These are phyloP conservation scores for Melanotaenia trifasciata DNA, from an alignment of 2,797 vertebrate genomes.

Conservation along the genomic window DNA sequence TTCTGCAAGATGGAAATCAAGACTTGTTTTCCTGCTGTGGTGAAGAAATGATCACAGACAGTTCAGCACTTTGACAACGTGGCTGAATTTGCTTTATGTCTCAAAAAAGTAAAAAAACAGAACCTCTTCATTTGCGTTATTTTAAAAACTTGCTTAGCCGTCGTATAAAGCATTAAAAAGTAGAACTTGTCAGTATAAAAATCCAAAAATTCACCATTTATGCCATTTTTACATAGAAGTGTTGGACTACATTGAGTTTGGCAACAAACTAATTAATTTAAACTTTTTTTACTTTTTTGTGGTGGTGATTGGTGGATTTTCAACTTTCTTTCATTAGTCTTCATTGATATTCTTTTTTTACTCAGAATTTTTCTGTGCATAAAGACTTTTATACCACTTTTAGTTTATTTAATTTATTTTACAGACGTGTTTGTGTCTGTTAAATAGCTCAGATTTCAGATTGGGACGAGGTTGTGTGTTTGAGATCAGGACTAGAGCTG, in stretches of 20 bases:
- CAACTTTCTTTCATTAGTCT: constrained; percentile 59
- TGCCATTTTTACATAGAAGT: constrained; percentile 34
- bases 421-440: constrained; percentile 52
- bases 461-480: constrained; percentile 28
- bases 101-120: constrained; percentile 12
- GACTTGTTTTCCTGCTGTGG: constrained; percentile 56
- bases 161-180: constrained; percentile 24
- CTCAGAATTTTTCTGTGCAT: constrained; percentile 57
- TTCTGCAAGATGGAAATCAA: constrained; percentile 40
- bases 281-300: constrained; percentile 24
- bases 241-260: constrained; percentile 39
- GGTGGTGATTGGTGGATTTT: constrained; percentile 57
- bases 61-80: constrained; percentile 13
- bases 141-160: constrained; percentile 42
- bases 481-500: constrained; percentile 52
- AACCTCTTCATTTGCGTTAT: constrained; percentile 10
- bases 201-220: constrained; percentile 19
- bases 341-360: constrained; percentile 67
- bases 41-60: constrained; percentile 30
- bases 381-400: constrained; percentile 74
- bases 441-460: constrained; percentile 39
- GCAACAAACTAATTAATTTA: constrained; percentile 52
- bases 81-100: constrained; percentile 9
- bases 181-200: constrained; percentile 43
- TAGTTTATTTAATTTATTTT: constrained; percentile 53